Evolutionary conservation across 2,888 invertebrate genomes (phyloP).

Genomic region (Lamproptera curius): DNA sequence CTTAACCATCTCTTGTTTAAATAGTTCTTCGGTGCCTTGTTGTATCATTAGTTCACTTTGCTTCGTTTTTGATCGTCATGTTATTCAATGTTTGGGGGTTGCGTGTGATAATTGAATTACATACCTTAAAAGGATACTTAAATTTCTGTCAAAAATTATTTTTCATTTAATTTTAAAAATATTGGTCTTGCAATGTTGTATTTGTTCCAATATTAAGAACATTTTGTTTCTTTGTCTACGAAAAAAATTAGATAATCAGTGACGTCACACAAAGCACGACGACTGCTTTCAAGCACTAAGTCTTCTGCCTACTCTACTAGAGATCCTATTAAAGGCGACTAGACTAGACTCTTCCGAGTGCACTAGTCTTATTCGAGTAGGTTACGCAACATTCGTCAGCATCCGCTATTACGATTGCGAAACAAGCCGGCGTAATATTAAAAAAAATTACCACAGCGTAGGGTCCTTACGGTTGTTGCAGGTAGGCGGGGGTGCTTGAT

Average conservation of each 20-base stretch:
- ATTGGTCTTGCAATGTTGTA: no score
- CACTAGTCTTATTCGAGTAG: background rate
- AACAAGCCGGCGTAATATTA: slow-evolving; percentile 11
- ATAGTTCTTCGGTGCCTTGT: no score
- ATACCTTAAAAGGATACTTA: no score
- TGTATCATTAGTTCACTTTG: no score
- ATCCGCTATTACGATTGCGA: slow-evolving; percentile 20
- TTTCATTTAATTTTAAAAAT: no score
- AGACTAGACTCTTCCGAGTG: background rate
- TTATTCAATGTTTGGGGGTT: no score
- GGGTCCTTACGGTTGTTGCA: slow-evolving; percentile 15
- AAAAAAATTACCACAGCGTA: background rate
- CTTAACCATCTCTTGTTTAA: no score
- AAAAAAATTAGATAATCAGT: background rate
- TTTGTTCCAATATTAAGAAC: no score
- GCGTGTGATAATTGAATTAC: no score
- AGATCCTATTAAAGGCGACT: background rate
- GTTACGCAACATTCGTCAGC: slow-evolving; percentile 8
- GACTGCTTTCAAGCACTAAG: background rate
- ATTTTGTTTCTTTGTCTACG: no score
- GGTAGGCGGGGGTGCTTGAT: slow-evolving; percentile 14
- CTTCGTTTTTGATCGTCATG: no score
- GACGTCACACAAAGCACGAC: background rate
- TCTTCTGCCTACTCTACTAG: background rate
- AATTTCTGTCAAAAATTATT: no score